Base-by-base conservation (phyloP, 2,797 vertebrate species). In the Anguilla anguilla region DNA sequence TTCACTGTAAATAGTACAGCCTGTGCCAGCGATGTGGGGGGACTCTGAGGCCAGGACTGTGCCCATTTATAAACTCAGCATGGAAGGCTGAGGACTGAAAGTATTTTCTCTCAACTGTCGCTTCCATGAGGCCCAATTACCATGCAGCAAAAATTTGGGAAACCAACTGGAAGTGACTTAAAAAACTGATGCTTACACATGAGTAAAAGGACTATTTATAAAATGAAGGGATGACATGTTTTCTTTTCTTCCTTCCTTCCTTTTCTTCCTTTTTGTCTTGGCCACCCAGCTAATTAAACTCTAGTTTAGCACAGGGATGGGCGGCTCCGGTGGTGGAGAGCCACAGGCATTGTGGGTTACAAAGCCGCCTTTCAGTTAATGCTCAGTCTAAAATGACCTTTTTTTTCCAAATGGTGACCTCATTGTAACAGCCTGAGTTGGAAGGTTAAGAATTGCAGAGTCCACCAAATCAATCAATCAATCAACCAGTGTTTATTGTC, bases 211-310 rank as follows among this genome's bases (percentile, higher is more conserved):
- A 11, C 69, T 74, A 74, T 74, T 74, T 74, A 74, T 74, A 35
- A 74, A 39, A 35, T 15, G 69, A 74, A 39, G 28, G 13, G 31
- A 74, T 39, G 31, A 39, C 69, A 72, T 10, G 11, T 15, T 74
- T 35, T 35, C 35, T 15, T 74, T 35, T 67, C 6, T 67, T 67
- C 5, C 22, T 61, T 61, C 17, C 13, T 59, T 64, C 19, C 19
- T n/a, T 61, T n/a, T 22, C n/a, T 67, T 67, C 61, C 61, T 67
- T 67, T 67, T n/a, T 25, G 22, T 9, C 25, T 67, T 67, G 61
- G 61, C 61, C 61, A n/a, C 61, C 61, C 61, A 67, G 61, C 61
- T 67, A 67, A 67, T 67, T 67, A 67, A 67, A n/a, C 61, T 61
- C 59, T 67, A 67, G n/a, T 67, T 67, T 67, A 67, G 22, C 61